Evolutionary conservation across 2,113 vertebrate species (phyloP).

Genomic region (Catagonus wagneri): DNA sequence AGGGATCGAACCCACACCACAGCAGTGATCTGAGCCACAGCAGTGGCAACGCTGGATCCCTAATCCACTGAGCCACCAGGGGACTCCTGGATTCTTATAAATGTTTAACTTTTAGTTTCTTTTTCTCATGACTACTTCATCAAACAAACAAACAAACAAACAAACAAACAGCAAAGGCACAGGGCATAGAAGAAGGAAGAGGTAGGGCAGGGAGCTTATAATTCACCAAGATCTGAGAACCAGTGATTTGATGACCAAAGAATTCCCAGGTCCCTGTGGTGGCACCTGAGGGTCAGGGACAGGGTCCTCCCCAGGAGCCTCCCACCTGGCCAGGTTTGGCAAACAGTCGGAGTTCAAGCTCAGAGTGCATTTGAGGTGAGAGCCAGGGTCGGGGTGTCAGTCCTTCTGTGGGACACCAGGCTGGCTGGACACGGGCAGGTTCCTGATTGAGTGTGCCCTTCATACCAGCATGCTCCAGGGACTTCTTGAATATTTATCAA

Average conservation of each 20-base stretch:
- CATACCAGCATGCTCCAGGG: background rate
- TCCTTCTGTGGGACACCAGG: background rate
- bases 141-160: background rate
- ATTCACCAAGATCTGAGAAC: background rate
- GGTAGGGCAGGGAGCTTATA: background rate
- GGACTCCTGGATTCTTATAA: background rate
- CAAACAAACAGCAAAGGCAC: background rate
- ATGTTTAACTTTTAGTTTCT: constrained; percentile 27
- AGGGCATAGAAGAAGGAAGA: background rate
- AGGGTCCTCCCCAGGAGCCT: background rate
- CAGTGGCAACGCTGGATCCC: no score
- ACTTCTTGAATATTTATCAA: constrained; percentile 54
- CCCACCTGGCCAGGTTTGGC: background rate
- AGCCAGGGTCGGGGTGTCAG: background rate
- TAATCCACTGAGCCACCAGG: no score
- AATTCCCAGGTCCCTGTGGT: fast-evolving
- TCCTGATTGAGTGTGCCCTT: background rate
- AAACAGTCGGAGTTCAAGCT: no score
- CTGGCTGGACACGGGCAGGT: background rate
- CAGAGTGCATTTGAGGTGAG: background rate
- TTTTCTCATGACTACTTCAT: constrained; percentile 33
- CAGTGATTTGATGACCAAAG: background rate
- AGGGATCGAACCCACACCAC: no score
- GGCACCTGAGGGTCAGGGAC: background rate
- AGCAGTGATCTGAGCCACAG: no score